Evolutionary conservation across 2,113 vertebrate genomes (phyloP), one percentile per base, ranked within the genome.

Genomic region (Tautogolabrus adspersus): DNA sequence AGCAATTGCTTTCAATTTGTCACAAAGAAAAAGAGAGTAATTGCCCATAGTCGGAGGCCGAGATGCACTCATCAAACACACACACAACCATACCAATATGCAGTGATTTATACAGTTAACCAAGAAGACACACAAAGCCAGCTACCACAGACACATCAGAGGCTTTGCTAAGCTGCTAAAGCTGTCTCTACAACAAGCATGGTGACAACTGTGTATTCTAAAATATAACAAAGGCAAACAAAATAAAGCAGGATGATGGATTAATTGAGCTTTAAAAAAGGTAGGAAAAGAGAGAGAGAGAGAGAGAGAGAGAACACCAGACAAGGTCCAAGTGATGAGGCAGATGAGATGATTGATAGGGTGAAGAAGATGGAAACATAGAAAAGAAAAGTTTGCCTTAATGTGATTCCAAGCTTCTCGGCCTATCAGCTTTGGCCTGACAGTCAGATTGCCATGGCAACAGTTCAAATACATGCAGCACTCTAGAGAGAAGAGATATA

Each of bases 381-480:
- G 68, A 83, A 84, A 83, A 88, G 65, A 84, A 81, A 81, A 72
- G 64, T 81, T 84, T 52, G 59, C 44, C 65, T 86, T 89, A 87
- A 91, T 89, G 82, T 79, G 85, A 88, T 85, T 85, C 88, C 37
- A 3, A 82, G 77, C 77, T 87, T 88, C 87, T 83, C 72, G 82
- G 72, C 65, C 66, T 82, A 88, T 89, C 84, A 90, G 72, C 79
- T 72, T 77, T 68, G 62, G 63, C 69, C 75, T 79, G 88, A 84
- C 80, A 83, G 82, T 83, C 74, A 68, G 34, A 81, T 65, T 23
- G 59, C 67, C 77, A 89, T 81, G 77, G 87, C 77, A 88, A 87
- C 61, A 5, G 64, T 88, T 84, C 69, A 84, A 8, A 44, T 10
- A 10, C 11, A 15, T 47, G 5, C 13, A 5, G 5, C 5, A 5